These are phyloP conservation scores for Petrocephalus schoutedeni DNA, from an alignment of 2,797 vertebrate species.

Conservation along the genomic window DNA sequence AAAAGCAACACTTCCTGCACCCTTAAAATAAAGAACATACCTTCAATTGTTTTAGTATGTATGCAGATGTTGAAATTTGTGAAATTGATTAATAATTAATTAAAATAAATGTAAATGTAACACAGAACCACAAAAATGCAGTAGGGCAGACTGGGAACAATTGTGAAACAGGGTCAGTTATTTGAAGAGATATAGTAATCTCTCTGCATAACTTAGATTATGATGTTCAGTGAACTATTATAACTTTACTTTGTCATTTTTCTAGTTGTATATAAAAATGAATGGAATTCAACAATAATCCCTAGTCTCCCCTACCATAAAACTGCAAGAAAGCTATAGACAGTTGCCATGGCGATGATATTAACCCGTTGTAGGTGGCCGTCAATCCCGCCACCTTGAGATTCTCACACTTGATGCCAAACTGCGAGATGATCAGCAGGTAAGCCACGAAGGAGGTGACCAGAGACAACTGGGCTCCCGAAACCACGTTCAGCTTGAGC, in stretches of 20 bases:
- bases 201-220: not conserved
- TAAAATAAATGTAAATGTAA: not conserved
- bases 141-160: not conserved
- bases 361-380: constrained; percentile 69
- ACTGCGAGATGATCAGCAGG: constrained; percentile 63
- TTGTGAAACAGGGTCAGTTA: not conserved
- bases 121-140: not conserved
- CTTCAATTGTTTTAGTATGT: not conserved
- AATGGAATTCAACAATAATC: not conserved
- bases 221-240: not conserved
- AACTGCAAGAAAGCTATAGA: not conserved
- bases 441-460: constrained; percentile 61
- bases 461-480: constrained; percentile 69
- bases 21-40: not conserved
- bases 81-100: not conserved
- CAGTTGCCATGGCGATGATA: not conserved
- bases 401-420: constrained; percentile 70
- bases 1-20: not conserved
- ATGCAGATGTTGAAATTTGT: not conserved
- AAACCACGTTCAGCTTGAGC: constrained; percentile 68
- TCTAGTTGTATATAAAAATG: not conserved
- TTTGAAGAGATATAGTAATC: not conserved
- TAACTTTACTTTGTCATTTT: not conserved
- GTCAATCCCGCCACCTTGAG: constrained; percentile 69
- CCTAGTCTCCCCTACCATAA: not conserved